Conservation (phyloP, 1,140 invertebrate genomes). For the Mamestra configurata region DNA sequence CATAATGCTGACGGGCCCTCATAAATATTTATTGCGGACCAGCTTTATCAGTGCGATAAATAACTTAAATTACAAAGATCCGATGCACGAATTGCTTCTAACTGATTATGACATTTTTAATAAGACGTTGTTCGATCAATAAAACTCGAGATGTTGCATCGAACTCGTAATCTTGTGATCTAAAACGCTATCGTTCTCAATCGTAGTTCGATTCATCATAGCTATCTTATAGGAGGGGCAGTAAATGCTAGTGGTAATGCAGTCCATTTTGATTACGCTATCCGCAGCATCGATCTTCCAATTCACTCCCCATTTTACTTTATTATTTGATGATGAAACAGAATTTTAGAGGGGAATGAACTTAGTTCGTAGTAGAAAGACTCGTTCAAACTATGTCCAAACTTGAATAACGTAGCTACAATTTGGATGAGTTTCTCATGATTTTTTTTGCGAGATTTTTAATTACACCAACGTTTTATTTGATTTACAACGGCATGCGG, state of each 20-base stretch:
- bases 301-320: constrained; percentile 23
- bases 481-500: background rate
- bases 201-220: constrained; percentile 42
- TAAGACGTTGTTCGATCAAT: constrained; percentile 31
- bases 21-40: constrained; percentile 74
- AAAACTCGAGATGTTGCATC: constrained; percentile 37
- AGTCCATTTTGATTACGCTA: constrained; percentile 21
- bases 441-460: background rate
- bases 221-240: constrained; percentile 32
- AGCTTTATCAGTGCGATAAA: constrained; percentile 58
- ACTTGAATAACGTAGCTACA: background rate
- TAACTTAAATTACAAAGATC: constrained; percentile 31
- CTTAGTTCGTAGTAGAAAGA: background rate
- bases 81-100: constrained; percentile 4
- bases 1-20: constrained; percentile 72
- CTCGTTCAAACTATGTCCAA: background rate
- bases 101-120: constrained; percentile 54
- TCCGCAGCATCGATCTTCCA: constrained; percentile 25
- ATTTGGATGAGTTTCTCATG: background rate
- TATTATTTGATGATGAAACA: constrained; percentile 18
- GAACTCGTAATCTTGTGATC: constrained; percentile 48
- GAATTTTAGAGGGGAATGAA: constrained; percentile 18
- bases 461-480: background rate
- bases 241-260: constrained; percentile 21
- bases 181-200: constrained; percentile 32